phyloP scores from a whole-genome alignment of 2,888 invertebrate genomes.

The Melanostoma mellinum region DNA sequence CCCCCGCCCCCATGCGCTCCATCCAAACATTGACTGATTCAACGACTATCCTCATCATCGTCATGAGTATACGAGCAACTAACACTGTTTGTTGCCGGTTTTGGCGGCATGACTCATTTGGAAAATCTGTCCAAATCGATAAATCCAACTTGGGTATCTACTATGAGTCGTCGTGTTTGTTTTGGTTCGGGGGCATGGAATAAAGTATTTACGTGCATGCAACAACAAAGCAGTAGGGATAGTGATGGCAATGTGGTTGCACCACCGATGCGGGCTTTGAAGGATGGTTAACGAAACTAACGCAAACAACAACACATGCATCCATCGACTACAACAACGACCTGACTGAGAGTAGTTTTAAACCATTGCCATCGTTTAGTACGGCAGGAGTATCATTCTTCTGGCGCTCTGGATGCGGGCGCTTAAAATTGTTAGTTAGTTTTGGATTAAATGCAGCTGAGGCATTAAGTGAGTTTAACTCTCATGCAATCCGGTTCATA shows the following conservation, averaged over 20 bases:
- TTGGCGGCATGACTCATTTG: slow-evolving; percentile 70
- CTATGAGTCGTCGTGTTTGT: slow-evolving; percentile 42
- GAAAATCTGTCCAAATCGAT: slow-evolving; percentile 73
- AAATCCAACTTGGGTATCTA: slow-evolving; percentile 58
- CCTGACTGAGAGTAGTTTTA: slow-evolving; percentile 31
- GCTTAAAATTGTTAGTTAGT: slow-evolving; percentile 63
- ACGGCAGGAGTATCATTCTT: slow-evolving; percentile 2
- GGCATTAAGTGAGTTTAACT: slow-evolving; percentile 57
- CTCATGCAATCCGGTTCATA: slow-evolving; percentile 66
- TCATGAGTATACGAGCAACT: slow-evolving; percentile 34
- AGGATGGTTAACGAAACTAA: slow-evolving; percentile 56
- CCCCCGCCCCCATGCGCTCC: neutral
- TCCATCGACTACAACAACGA: slow-evolving; percentile 7
- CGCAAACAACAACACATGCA: slow-evolving; percentile 29
- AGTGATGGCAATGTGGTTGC: slow-evolving; percentile 46
- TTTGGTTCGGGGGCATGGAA: slow-evolving; percentile 15
- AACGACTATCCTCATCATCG: slow-evolving; percentile 41
- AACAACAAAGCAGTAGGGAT: slow-evolving; percentile 35
- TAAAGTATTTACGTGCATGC: slow-evolving; percentile 30
- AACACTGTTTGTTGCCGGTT: slow-evolving; percentile 59
- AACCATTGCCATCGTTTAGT: slow-evolving; percentile 33
- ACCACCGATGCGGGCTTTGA: slow-evolving; percentile 60
- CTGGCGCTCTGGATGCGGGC: slow-evolving; percentile 62
- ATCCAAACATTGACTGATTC: slow-evolving; percentile 13
- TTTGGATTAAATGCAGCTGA: slow-evolving; percentile 55